Conservation (phyloP, 2,113 vertebrate genomes). For the Dermatemys mawii region DNA sequence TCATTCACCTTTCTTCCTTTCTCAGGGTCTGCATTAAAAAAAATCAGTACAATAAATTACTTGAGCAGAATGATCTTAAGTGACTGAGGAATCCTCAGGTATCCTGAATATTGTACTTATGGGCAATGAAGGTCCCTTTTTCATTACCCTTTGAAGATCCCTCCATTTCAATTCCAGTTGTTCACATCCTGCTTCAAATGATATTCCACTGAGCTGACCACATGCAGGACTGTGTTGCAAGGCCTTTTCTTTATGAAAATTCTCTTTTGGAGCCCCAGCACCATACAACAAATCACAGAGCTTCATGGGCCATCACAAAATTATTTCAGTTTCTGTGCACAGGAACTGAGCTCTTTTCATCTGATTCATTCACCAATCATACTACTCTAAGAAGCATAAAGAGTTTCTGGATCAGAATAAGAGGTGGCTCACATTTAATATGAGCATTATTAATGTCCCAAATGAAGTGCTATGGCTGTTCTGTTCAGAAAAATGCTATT, state of each 20-base stretch:
- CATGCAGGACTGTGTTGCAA: slow-evolving; percentile 74
- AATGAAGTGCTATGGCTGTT: slow-evolving; percentile 63
- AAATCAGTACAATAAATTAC: slow-evolving; percentile 21
- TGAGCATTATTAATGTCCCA: slow-evolving; percentile 66
- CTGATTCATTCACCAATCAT: slow-evolving; percentile 71
- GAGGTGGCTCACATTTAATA: slow-evolving; percentile 67
- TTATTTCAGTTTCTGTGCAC: slow-evolving; percentile 62
- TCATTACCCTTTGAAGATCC: slow-evolving; percentile 69
- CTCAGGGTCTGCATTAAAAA: not conserved
- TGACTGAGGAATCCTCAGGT: slow-evolving; percentile 46
- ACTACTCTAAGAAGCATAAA: slow-evolving; percentile 71
- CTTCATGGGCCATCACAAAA: slow-evolving; percentile 66
- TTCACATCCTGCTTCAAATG: slow-evolving; percentile 78
- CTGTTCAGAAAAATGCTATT: slow-evolving; percentile 67
- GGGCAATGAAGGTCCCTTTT: slow-evolving; percentile 59
- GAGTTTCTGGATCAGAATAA: slow-evolving; percentile 67
- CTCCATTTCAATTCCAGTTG: slow-evolving; percentile 73
- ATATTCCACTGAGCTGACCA: slow-evolving; percentile 72
- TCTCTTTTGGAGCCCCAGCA: slow-evolving; percentile 68
- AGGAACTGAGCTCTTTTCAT: slow-evolving; percentile 64
- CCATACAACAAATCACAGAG: slow-evolving; percentile 70
- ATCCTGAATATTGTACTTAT: slow-evolving; percentile 69
- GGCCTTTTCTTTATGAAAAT: slow-evolving; percentile 73
- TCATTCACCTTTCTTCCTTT: slow-evolving; percentile 12
- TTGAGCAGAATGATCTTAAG: slow-evolving; percentile 39